A percentile compares a stretch with the other conserved stretches of the same genome.
Evolutionary conservation across 2,797 vertebrate genomes (phyloP).

Genomic region (Takifugu rubripes): DNA sequence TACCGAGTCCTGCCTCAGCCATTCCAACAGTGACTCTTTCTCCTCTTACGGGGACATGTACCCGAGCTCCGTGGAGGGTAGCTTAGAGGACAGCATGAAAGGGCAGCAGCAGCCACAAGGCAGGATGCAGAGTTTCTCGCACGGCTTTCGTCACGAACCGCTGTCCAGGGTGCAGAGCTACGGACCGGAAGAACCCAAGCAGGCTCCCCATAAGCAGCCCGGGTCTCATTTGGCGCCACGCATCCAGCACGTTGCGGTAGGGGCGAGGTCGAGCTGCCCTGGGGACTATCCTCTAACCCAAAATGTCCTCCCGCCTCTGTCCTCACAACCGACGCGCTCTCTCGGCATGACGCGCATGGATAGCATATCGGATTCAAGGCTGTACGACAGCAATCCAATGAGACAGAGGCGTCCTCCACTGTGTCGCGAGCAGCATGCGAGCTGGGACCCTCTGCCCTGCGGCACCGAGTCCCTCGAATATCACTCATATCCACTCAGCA

Average conservation of each 20-base stretch:
- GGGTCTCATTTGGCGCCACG: slow-evolving; percentile 86
- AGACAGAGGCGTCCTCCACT: slow-evolving; percentile 91
- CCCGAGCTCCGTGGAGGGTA: slow-evolving; percentile 86
- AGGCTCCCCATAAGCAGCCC: slow-evolving; percentile 83
- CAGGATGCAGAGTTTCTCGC: slow-evolving; percentile 88
- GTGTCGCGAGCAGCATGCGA: slow-evolving; percentile 97
- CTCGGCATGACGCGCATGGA: slow-evolving; percentile 99
- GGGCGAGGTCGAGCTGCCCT: slow-evolving; percentile 89
- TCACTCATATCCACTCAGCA: slow-evolving; percentile 88
- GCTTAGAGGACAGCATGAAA: slow-evolving; percentile 89
- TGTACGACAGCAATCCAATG: slow-evolving; percentile 93
- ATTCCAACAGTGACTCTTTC: slow-evolving; percentile 92
- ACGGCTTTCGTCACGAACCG: slow-evolving; percentile 92
- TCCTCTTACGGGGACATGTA: slow-evolving; percentile 94
- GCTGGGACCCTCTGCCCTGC: slow-evolving; percentile 95
- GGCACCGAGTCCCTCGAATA: slow-evolving; percentile 86
- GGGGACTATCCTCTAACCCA: slow-evolving; percentile 91
- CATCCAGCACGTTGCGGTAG: slow-evolving; percentile 84
- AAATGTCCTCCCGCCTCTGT: slow-evolving; percentile 80
- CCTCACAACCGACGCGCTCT: slow-evolving; percentile 88
- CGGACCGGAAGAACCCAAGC: slow-evolving; percentile 90
- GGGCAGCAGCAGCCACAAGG: slow-evolving; percentile 82
- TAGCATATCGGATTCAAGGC: slow-evolving; percentile 95
- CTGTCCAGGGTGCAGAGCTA: slow-evolving; percentile 93
- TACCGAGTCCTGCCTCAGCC: slow-evolving; percentile 90